Base-by-base conservation (phyloP, 30 jellyfish, hydroid and myxozoan genomes). In the Euphysa ruthae region DNA sequence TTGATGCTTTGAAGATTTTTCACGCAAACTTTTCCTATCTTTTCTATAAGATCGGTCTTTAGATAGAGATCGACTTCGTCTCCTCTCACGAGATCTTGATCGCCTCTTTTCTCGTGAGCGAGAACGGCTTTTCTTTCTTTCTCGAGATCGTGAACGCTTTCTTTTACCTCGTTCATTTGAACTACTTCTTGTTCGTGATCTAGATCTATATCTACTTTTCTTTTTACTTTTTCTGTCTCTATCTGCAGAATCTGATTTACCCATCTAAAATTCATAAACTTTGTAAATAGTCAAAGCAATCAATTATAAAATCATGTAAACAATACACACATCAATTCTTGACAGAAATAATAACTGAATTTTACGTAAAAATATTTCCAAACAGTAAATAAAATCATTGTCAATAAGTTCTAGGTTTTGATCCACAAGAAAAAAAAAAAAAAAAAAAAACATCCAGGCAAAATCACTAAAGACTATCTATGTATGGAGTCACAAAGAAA, bases 131-230 rank as follows among this genome's bases (percentile, higher is more conserved):
- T 49, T 28, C 14, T 49, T 63, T 10, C 62, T 42, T 2, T 63
- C 77, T 63, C 69, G 14, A 16, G 77, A 63, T 24, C 69, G 71
- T 12, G 77, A 63, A n/a, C 62, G 20, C 8, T 63, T 35, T 49
- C 35, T 14, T 42, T 15, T 63, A 32, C n/a, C 21, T 63, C 77
- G 27, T 12, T 63, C 77, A 34, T 42, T 24, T n/a, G 77, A 63
- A 43, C 31, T 63, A 22, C 77, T 63, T 12, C 58, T 28, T 42
- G 77, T 33, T 0, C 77, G 77, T 5, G 77, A 63, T 0, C 77
- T 61, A 63, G 35, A 42, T 32, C 77, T 12, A 32, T 42, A 43
- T 22, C 42, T 2, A 43, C 5, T 34, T 61, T 61, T 35, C 28
- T 63, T 63, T 26, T 42, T 63, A n/a, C 32, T 31, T n/a, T 42